Evolutionary conservation across 2,888 invertebrate genomes (phyloP).

Genomic region (Scelioninae gen. 1): DNA sequence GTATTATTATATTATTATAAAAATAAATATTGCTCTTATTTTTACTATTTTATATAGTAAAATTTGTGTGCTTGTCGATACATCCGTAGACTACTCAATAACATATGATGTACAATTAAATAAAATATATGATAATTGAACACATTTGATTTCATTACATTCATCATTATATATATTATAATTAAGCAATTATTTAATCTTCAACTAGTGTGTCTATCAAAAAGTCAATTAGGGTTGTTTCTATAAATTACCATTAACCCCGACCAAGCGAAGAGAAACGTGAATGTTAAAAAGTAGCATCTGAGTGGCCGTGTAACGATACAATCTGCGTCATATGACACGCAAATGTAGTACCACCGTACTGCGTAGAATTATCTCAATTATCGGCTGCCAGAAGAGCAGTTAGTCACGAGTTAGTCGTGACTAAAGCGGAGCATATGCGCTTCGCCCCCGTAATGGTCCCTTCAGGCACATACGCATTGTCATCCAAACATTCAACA

Average conservation of each 20-base stretch:
- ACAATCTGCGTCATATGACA: conserved; percentile 36
- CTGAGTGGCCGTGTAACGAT: conserved; percentile 26
- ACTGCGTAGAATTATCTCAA: conserved; percentile 43
- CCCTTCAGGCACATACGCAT: conserved; percentile 21
- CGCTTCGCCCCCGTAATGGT: conserved; percentile 30
- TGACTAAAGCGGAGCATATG: conserved; percentile 41
- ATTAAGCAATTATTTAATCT: neutral
- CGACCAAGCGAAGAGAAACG: neutral
- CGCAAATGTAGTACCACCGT: conserved; percentile 19
- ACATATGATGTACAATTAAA: too few species aligned
- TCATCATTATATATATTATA: too few species aligned
- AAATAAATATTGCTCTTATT: too few species aligned
- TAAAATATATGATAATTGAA: too few species aligned
- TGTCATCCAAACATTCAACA: too few species aligned
- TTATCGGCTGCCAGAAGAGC: conserved; percentile 53
- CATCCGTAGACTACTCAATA: too few species aligned
- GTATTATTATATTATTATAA: too few species aligned
- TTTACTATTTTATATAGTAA: too few species aligned
- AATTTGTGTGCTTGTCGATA: too few species aligned
- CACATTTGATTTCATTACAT: too few species aligned
- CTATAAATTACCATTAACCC: conserved; percentile 6
- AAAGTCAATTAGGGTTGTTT: neutral
- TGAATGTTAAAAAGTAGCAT: conserved; percentile 19
- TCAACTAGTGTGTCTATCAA: neutral
- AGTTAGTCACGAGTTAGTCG: conserved; percentile 44